Evolutionary conservation across 1,140 invertebrate species (phyloP).

Genomic region (Brachionus calyciflorus): DNA sequence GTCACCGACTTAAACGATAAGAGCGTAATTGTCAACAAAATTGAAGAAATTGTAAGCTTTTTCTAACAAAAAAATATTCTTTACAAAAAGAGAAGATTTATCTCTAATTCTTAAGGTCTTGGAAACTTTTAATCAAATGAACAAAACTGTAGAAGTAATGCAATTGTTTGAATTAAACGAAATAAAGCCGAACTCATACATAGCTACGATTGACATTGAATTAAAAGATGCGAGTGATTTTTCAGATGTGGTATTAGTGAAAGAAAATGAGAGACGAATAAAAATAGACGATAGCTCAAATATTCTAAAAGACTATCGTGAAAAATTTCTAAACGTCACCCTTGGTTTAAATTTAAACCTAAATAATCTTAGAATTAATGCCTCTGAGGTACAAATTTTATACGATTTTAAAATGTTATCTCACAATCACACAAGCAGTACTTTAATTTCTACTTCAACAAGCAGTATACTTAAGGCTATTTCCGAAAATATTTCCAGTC

Average conservation of each 20-base stretch:
- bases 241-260: not conserved
- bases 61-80: not conserved
- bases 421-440: not conserved
- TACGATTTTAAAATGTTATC: not conserved
- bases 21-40: conserved; percentile 14
- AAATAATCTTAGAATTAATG: not conserved
- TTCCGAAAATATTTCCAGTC: too few relatives aligned
- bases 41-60: conserved; percentile 42
- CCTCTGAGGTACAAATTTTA: not conserved
- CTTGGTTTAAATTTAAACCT: not conserved
- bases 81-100: not conserved
- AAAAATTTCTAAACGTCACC: not conserved
- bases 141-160: conserved; percentile 31
- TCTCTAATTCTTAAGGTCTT: not conserved
- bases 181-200: not conserved
- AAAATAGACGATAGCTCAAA: not conserved
- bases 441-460: not conserved
- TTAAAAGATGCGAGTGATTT: conserved; percentile 35
- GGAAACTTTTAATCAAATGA: conserved; percentile 15
- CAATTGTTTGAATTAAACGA: conserved; percentile 7
- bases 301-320: not conserved
- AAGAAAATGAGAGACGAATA: conserved; percentile 7
- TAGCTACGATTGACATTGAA: conserved; percentile 12
- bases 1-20: conserved; percentile 24
- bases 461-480: not conserved